phyloP scores from a whole-genome alignment of 2,113 vertebrate species.

The Ramphastos sulfuratus region DNA sequence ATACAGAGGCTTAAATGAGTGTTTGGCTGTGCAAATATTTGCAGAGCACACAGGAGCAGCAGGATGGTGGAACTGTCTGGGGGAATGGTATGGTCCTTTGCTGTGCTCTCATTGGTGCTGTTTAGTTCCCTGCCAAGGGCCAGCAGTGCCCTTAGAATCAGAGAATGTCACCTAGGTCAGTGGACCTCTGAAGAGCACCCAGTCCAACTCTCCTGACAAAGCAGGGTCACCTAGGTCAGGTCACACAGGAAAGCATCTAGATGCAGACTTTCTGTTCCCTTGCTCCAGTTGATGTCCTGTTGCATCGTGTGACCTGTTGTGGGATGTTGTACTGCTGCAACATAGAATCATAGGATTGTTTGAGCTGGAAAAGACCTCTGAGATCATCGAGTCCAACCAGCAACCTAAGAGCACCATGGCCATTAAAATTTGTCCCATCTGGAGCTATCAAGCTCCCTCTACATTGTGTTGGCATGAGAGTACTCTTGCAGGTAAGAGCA shows the following conservation, averaged over 20 bases:
- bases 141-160: too few species aligned
- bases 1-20: neutral
- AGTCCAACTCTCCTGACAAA: too few species aligned
- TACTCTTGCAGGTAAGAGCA: neutral
- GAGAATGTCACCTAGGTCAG: too few species aligned
- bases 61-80: neutral
- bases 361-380: too few species aligned
- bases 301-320: accelerated
- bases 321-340: neutral
- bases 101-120: accelerated
- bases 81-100: neutral
- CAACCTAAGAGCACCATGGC: too few species aligned
- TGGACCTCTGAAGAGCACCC: too few species aligned
- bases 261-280: neutral
- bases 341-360: neutral
- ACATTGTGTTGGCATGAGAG: neutral
- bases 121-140: neutral
- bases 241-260: too few species aligned
- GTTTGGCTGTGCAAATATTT: neutral
- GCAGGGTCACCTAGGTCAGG: too few species aligned
- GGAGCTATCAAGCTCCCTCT: neutral
- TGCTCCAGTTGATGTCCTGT: accelerated
- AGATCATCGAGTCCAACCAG: too few species aligned
- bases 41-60: neutral
- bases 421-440: too few species aligned